Conservation (phyloP, 2,113 vertebrate species). For the Prietella phreatophila region DNA sequence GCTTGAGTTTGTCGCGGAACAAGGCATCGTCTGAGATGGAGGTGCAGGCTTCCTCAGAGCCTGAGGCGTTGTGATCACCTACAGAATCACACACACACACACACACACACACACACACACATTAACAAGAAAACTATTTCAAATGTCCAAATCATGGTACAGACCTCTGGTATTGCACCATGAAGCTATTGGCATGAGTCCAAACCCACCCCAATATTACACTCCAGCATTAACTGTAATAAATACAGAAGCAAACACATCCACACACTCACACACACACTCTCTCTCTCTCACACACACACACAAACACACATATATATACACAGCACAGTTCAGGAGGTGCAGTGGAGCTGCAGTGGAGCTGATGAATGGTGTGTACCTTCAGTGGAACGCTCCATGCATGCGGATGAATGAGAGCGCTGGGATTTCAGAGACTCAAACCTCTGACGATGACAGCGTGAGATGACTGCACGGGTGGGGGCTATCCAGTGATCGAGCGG, state of each 20-base stretch:
- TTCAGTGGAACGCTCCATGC: slow-evolving; percentile 34
- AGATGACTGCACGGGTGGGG: neutral
- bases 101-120: slow-evolving; percentile 35
- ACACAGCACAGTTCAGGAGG: neutral
- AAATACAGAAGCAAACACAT: neutral
- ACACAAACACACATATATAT: slow-evolving; percentile 10
- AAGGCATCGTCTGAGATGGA: slow-evolving; percentile 88
- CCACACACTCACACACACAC: neutral
- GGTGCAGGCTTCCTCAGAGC: slow-evolving; percentile 70
- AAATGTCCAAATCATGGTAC: neutral
- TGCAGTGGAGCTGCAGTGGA: neutral
- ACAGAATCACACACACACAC: slow-evolving; percentile 41
- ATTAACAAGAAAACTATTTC: neutral
- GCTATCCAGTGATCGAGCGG: neutral
- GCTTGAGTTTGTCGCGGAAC: slow-evolving; percentile 96
- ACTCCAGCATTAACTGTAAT: neutral
- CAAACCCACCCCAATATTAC: neutral
- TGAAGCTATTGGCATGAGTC: neutral
- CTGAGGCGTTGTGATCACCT: slow-evolving; percentile 74
- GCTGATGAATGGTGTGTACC: slow-evolving; percentile 27
- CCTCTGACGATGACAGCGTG: slow-evolving; percentile 42
- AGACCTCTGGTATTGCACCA: neutral
- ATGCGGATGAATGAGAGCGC: slow-evolving; percentile 32
- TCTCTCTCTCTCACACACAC: slow-evolving; percentile 6
- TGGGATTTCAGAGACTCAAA: slow-evolving; percentile 24